A percentile compares a stretch with the other conserved stretches of the same genome.
Conservation (phyloP, 2,797 vertebrate genomes). For the Phoeniculus purpureus region DNA sequence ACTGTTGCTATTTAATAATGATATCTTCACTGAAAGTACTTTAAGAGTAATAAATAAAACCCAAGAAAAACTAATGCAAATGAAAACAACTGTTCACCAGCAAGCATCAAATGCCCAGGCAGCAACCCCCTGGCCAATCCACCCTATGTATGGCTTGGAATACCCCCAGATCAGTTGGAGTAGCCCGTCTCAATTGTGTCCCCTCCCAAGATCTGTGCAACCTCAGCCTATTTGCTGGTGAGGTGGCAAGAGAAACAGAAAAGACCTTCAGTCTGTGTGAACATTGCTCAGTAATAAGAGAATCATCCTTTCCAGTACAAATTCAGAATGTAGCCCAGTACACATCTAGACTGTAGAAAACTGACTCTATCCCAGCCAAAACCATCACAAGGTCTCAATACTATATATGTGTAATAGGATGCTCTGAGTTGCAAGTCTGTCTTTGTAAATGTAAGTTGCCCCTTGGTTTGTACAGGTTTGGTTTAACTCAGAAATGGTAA, state of each 20-base stretch:
- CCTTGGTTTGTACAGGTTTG: not conserved
- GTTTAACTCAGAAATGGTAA: not conserved
- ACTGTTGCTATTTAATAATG: too few relatives aligned
- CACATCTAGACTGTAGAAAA: too few relatives aligned
- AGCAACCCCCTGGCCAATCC: rapidly evolving
- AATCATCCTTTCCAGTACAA: not conserved
- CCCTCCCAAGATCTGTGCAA: not conserved
- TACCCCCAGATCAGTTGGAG: not conserved
- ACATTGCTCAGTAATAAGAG: rapidly evolving
- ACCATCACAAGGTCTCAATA: not conserved
- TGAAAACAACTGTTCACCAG: not conserved
- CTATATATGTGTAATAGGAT: not conserved
- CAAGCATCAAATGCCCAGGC: not conserved
- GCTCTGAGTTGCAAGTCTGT: not conserved
- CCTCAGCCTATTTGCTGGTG: not conserved
- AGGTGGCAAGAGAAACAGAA: not conserved
- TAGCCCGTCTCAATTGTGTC: not conserved
- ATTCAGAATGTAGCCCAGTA: not conserved
- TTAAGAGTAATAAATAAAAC: not conserved
- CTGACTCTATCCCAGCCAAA: not conserved
- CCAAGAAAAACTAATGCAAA: not conserved
- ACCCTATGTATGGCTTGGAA: rapidly evolving
- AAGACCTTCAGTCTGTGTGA: not conserved
- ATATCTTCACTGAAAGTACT: not conserved
- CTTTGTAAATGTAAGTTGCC: not conserved